Evolutionary conservation across 1,140 invertebrate genomes (phyloP), one percentile per base, ranked within the genome.

Genomic region (Lepidotrigona ventralis): DNA sequence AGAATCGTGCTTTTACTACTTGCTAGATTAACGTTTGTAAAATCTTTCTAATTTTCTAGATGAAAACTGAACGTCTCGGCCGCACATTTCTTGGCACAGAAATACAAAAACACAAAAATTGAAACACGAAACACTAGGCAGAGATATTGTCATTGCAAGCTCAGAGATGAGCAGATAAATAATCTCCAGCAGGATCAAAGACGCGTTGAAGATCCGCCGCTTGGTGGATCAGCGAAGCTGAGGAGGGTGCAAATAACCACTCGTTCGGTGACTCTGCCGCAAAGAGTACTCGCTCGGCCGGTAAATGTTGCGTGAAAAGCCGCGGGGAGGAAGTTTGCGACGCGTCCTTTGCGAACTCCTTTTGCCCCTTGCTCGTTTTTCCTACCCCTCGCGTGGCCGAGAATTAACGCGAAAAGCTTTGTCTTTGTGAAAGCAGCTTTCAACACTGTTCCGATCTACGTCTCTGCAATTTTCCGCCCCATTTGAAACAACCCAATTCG

Each of bases 351-450:
- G 33, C 77, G 66, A 85, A 71, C 39, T 60, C 33, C 39, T 56
- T 58, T 60, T 86, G 60, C 66, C 64, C 78, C 4, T 33, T 33
- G 33, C n/a, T n/a, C n/a, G n/a, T n/a, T 33, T 33, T 33, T 33
- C 33, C 33, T n/a, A 33, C 5, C 12, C 19, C 8, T 60, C 53
- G 69, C 23, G 19, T 63, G n/a, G 23, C 8, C 17, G 39, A 12
- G 68, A 82, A 85, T 85, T 79, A 84, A 60, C 29, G 51, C 39
- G 69, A 79, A 60, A 63, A 33, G 33, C 17, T 79, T 60, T 85
- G 29, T 23, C 58, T 33, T 2, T 26, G 51, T 19, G 51, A 54
- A 46, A 72, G 39, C 60, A 71, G n/a, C 26, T 63, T 63, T 26
- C 63, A 2, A 26, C 33, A 21, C 33, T 33, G 8, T 1, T 23